Percentiles rank a stretch among this genome's conserved stretches.
Conservation (phyloP, 1,140 invertebrate genomes). For the Megalonaias nervosa region DNA sequence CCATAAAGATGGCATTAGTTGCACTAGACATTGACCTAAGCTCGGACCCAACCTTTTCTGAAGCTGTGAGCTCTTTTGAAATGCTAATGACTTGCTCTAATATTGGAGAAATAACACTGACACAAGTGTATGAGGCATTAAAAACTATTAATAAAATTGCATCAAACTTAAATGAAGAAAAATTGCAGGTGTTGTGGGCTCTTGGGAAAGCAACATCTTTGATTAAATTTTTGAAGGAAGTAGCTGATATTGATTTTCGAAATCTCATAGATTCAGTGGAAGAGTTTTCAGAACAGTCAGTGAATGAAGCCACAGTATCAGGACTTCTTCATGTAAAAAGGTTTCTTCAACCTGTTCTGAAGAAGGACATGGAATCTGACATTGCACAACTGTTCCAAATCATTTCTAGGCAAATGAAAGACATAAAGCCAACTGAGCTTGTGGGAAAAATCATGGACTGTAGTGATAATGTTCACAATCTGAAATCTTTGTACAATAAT, state of each 20-base stretch:
- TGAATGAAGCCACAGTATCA: slow-evolving; percentile 48
- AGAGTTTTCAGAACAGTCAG: slow-evolving; percentile 53
- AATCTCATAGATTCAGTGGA: slow-evolving; percentile 58
- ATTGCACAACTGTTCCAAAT: slow-evolving; percentile 13
- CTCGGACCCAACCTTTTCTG: no score
- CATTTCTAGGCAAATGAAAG: slow-evolving; percentile 22
- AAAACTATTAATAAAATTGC: no score
- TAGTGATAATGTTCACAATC: slow-evolving; percentile 25
- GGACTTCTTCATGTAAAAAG: slow-evolving; percentile 46
- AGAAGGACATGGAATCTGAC: neutral
- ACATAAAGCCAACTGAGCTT: slow-evolving; percentile 6
- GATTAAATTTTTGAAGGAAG: slow-evolving; percentile 42
- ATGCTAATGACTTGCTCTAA: no score
- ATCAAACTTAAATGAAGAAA: no score
- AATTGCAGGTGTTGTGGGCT: no score
- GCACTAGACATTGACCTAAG: no score
- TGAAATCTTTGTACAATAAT: slow-evolving; percentile 36
- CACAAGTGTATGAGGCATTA: no score
- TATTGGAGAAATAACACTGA: no score
- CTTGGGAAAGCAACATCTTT: slow-evolving; percentile 16
- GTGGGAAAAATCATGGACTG: slow-evolving; percentile 31
- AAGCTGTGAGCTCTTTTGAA: no score
- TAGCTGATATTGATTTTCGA: slow-evolving; percentile 45
- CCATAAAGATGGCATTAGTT: no score
- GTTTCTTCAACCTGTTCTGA: slow-evolving; percentile 41